Evolutionary conservation across 2,797 vertebrate species (phyloP).

Genomic region (Craterocephalus amniculus): DNA sequence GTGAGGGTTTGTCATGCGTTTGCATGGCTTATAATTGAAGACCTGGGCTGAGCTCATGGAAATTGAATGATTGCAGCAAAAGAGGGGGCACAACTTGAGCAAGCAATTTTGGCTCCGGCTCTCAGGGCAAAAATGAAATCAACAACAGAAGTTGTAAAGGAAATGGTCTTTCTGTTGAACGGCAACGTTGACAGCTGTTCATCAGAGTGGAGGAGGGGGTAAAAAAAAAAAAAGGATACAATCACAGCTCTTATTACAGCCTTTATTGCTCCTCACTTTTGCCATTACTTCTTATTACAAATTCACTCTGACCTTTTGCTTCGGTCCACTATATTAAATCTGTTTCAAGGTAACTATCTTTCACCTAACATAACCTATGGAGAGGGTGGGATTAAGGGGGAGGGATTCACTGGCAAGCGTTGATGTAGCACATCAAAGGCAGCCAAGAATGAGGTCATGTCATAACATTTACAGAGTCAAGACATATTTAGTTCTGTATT

Average conservation of each 20-base stretch:
- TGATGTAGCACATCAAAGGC: constrained; percentile 61
- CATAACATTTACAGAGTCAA: constrained; percentile 53
- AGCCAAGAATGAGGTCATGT: constrained; percentile 63
- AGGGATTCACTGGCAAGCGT: constrained; percentile 44
- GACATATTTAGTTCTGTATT: constrained; percentile 48
- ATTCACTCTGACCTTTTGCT: constrained; percentile 46
- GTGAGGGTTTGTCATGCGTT: constrained; percentile 53
- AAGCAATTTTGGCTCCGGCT: constrained; percentile 47
- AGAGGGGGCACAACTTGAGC: constrained; percentile 32
- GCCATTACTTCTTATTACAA: constrained; percentile 44
- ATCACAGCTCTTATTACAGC: constrained; percentile 48
- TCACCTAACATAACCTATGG: constrained; percentile 50
- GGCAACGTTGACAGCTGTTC: constrained; percentile 61
- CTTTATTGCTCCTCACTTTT: constrained; percentile 47
- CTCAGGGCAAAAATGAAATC: constrained; percentile 62
- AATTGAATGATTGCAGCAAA: constrained; percentile 46
- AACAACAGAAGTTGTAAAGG: constrained; percentile 64
- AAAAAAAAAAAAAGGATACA: not conserved
- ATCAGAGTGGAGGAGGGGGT: constrained; percentile 16
- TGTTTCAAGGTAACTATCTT: constrained; percentile 21
- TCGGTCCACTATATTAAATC: constrained; percentile 41
- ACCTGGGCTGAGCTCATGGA: constrained; percentile 62
- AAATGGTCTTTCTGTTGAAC: constrained; percentile 58
- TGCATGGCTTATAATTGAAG: constrained; percentile 45
- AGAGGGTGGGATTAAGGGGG: constrained; percentile 26